phyloP scores from a whole-genome alignment of 2,888 invertebrate genomes.

The Lamellibrachia columna region DNA sequence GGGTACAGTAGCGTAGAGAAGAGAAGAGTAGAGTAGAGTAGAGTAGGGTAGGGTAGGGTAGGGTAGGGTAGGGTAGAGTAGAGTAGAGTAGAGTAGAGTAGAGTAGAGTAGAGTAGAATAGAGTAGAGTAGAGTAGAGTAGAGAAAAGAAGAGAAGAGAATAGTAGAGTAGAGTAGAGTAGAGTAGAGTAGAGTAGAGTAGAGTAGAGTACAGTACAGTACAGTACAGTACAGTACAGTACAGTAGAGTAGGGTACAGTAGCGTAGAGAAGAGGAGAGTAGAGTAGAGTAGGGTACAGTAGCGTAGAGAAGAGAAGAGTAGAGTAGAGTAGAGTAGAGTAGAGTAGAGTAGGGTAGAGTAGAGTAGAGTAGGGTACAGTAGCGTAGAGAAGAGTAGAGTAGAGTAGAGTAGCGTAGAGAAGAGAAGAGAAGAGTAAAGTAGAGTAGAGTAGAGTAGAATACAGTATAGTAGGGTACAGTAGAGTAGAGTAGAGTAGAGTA shows the following conservation, averaged over 20 bases:
- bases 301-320: no score
- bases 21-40: slow-evolving; percentile 17
- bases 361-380: slow-evolving; percentile 14
- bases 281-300: not conserved
- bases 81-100: not conserved
- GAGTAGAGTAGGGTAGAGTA: slow-evolving; percentile 18
- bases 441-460: no score
- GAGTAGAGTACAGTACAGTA: not conserved
- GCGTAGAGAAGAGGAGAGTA: not conserved
- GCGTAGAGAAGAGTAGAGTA: no score
- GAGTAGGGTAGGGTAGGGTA: not conserved
- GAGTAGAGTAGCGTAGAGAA: no score
- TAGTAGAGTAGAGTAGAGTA: not conserved
- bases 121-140: slow-evolving; percentile 9
- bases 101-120: not conserved
- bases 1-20: not conserved
- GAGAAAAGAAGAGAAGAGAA: no score
- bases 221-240: not conserved
- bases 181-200: slow-evolving; percentile 14
- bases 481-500: slow-evolving; percentile 18
- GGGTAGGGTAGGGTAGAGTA: not conserved
- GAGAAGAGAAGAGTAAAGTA: no score
- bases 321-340: not conserved
- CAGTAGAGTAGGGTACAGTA: no score
- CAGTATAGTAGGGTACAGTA: no score